Evolutionary conservation across 2,113 vertebrate genomes (phyloP).

Genomic region (Ammodramus savannarum): DNA sequence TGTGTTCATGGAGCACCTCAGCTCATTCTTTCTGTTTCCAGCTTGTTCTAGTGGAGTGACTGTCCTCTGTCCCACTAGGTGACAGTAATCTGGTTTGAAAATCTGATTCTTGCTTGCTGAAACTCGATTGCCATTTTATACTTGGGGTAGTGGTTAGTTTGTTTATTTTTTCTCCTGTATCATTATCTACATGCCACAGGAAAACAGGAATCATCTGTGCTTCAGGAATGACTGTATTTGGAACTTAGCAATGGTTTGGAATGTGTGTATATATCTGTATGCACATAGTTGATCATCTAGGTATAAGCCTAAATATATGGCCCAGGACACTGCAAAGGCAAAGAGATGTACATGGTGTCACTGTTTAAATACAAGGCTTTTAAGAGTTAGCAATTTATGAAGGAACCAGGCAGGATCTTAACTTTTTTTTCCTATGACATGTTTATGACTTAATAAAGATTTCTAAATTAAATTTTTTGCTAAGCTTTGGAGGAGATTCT

Average conservation of each 20-base stretch:
- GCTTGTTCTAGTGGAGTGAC: background rate
- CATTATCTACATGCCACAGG: background rate
- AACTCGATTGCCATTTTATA: background rate
- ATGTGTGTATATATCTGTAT: background rate
- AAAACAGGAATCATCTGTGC: background rate
- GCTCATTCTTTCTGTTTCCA: background rate
- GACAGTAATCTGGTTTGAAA: background rate
- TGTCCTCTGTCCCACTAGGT: background rate
- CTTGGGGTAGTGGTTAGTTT: background rate
- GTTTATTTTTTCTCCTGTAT: background rate
- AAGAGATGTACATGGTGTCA: background rate
- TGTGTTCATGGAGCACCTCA: background rate
- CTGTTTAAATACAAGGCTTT: background rate
- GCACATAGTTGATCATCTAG: background rate
- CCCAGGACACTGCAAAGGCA: background rate
- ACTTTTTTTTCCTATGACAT: background rate
- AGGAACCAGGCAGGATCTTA: background rate
- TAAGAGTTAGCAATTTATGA: background rate
- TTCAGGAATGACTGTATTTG: background rate
- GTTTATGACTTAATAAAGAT: background rate
- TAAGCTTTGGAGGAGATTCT: background rate
- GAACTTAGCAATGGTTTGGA: background rate
- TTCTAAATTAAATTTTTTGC: background rate
- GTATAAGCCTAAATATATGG: background rate
- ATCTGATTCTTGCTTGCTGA: background rate